These are phyloP conservation scores for Geotrupes spiniger DNA, from an alignment of 2,888 invertebrate genomes.

Conservation along the genomic window DNA sequence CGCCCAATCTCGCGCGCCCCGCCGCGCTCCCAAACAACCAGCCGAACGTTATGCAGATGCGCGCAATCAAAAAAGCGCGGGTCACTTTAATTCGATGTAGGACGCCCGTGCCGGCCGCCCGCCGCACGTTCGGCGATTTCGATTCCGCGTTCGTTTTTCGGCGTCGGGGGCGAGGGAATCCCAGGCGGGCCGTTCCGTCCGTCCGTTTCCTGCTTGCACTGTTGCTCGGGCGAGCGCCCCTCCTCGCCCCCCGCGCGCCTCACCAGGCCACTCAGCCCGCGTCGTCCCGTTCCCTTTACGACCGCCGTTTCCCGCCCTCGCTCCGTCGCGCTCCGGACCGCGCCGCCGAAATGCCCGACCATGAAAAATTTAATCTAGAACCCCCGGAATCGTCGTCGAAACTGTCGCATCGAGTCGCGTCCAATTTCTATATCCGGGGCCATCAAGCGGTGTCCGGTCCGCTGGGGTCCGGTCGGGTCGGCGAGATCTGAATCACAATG, in stretches of 20 bases:
- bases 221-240: slow-evolving; percentile 32
- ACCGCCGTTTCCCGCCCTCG: slow-evolving; percentile 15
- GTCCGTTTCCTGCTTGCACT: slow-evolving; percentile 34
- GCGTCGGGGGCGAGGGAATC: slow-evolving; percentile 32
- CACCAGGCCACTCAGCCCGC: slow-evolving; percentile 26
- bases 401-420: slow-evolving; percentile 38
- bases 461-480: slow-evolving; percentile 27
- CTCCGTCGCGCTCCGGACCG: slow-evolving; percentile 28
- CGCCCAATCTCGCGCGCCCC: too few species aligned
- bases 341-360: slow-evolving; percentile 36
- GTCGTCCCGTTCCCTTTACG: slow-evolving; percentile 36
- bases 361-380: slow-evolving; percentile 47
- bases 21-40: background rate
- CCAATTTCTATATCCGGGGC: slow-evolving; percentile 36
- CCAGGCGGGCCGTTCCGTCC: slow-evolving; percentile 40
- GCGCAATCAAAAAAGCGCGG: slow-evolving; percentile 18
- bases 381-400: slow-evolving; percentile 33
- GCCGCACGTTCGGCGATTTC: too few species aligned
- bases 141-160: slow-evolving; percentile 31
- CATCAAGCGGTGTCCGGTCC: slow-evolving; percentile 34
- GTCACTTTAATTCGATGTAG: slow-evolving; percentile 23
- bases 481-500: slow-evolving; percentile 32
- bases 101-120: slow-evolving; percentile 21
- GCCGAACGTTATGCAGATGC: too few species aligned
- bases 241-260: slow-evolving; percentile 34